Conservation (phyloP, 2,797 vertebrate genomes). For the Takifugu ocellatus region DNA sequence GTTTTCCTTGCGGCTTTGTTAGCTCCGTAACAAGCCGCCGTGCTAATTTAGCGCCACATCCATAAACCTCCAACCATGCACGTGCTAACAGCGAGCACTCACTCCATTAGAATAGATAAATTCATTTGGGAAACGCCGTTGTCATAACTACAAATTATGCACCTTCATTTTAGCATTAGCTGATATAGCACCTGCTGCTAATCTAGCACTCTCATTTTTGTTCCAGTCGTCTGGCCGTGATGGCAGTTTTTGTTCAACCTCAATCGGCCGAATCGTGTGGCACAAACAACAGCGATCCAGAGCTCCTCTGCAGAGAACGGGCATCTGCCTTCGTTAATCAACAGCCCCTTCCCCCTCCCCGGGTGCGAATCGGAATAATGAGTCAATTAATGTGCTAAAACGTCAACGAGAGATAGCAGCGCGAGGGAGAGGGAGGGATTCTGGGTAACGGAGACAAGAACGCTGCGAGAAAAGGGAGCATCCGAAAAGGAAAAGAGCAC, state of each 20-base stretch:
- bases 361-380: constrained; percentile 88
- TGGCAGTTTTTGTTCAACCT: constrained; percentile 49
- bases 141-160: too few relatives aligned
- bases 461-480: background rate
- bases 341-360: constrained; percentile 46
- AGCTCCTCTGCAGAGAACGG: constrained; percentile 81
- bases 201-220: too few relatives aligned
- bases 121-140: background rate
- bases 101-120: background rate
- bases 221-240: background rate
- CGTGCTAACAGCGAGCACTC: background rate
- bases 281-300: constrained; percentile 75
- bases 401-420: constrained; percentile 82
- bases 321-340: constrained; percentile 90
- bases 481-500: constrained; percentile 18
- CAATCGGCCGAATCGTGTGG: constrained; percentile 77
- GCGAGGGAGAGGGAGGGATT: constrained; percentile 63
- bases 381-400: constrained; percentile 94
- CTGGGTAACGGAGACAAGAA: background rate
- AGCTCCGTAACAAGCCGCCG: background rate
- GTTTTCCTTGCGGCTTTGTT: background rate
- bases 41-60: background rate
- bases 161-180: too few relatives aligned
- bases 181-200: too few relatives aligned
- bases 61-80: background rate